Evolutionary conservation across 2,888 invertebrate species (phyloP), one percentile per base, ranked within the genome.

Genomic region (Disparrhopalites patrizii): DNA sequence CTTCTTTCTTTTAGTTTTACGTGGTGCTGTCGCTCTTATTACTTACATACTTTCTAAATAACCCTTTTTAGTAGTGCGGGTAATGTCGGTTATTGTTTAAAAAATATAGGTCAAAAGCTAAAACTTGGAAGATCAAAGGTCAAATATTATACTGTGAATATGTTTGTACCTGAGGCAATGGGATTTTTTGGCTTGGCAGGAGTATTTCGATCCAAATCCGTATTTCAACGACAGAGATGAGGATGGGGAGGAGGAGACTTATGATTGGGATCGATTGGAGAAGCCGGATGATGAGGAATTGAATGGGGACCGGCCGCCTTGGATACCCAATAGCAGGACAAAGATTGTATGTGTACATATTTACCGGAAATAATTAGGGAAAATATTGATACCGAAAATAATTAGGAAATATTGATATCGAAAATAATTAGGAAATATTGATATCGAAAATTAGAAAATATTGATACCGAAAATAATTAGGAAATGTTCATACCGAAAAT

Each of bases 131-230:
- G n/a, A 61, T 13, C 27, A 27, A 23, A 30, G 7, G 28, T 27
- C 25, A 20, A n/a, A 10, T 43, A 27, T 30, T 2, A 54, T n/a
- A 5, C n/a, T 18, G 23, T 8, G 10, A 54, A 27, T 25, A n/a
- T 23, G 8, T 27, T 54, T 5, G 23, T 4, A 25, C 10, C n/a
- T 25, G n/a, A n/a, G n/a, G n/a, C n/a, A n/a, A n/a, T n/a, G n/a
- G n/a, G n/a, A 33, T 50, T 43, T 43, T 20, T 13, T 23, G 15
- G 23, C 70, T 70, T 77, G 79, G 1, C 70, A 77, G 70, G 75
- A 77, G 2, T 81, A 77, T 67, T 82, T 82, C 70, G 78, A 80
- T 62, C 70, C 68, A 25, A 80, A 81, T 75, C 81, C 81, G 0
- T 81, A 74, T 68, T 69, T 62, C 13, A 74, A 74, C 55, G 68